phyloP scores from a whole-genome alignment of 2,113 vertebrate genomes.

The Columba janthina region DNA sequence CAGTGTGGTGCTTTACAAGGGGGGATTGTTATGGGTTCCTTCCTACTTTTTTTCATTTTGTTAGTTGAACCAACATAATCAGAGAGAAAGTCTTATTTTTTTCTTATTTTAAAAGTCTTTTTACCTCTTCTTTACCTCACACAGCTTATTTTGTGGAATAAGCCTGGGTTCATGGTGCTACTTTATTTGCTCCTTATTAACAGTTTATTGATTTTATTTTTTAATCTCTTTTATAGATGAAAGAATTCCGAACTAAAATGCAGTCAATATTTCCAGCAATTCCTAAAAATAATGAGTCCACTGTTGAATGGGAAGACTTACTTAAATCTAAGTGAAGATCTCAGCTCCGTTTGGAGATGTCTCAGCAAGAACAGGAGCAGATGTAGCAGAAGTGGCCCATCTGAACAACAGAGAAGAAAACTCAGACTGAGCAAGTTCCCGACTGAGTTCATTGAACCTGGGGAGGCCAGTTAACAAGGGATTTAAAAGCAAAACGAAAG shows the following conservation, averaged over 20 bases:
- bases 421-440: not conserved
- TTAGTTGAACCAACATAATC: not conserved
- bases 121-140: not conserved
- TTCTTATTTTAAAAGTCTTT: not conserved
- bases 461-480: not conserved
- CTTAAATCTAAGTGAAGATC: constrained; percentile 81
- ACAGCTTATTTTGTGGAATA: not conserved
- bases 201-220: constrained; percentile 16
- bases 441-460: not conserved
- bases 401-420: not conserved
- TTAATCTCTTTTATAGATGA: constrained; percentile 75
- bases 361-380: not conserved
- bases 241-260: constrained; percentile 89
- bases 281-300: constrained; percentile 73
- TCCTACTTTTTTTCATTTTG: not conserved
- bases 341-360: not conserved
- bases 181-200: not conserved
- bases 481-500: not conserved
- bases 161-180: not conserved
- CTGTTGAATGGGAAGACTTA: constrained; percentile 81
- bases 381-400: not conserved
- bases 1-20: not conserved
- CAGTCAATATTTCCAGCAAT: constrained; percentile 86
- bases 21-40: not conserved
- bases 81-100: not conserved